Conservation (phyloP, 2,888 invertebrate species). For the Trissoscelio sp. region DNA sequence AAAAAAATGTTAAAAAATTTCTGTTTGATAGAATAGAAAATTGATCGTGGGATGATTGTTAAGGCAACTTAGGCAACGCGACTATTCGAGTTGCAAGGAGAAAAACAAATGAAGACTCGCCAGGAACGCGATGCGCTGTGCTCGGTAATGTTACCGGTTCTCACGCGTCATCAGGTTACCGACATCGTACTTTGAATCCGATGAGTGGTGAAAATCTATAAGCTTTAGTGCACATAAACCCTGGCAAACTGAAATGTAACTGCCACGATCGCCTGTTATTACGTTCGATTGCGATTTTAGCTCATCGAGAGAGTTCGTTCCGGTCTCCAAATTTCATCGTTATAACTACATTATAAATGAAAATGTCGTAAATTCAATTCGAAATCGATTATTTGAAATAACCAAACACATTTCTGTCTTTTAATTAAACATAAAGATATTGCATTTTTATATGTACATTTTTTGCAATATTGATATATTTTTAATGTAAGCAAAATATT, state of each 20-base stretch:
- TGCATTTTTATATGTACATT: too few relatives aligned
- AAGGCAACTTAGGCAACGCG: constrained; percentile 37
- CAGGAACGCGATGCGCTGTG: constrained; percentile 58
- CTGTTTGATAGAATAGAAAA: background rate
- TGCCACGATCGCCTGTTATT: constrained; percentile 32
- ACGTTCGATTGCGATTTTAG: constrained; percentile 19
- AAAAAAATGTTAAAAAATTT: too few relatives aligned
- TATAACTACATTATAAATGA: background rate
- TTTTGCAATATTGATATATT: too few relatives aligned
- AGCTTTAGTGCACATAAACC: constrained; percentile 50
- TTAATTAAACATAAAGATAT: too few relatives aligned
- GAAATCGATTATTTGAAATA: too few relatives aligned
- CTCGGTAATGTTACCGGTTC: constrained; percentile 63
- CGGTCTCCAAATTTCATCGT: background rate
- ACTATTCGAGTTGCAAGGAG: constrained; percentile 39
- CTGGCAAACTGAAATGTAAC: constrained; percentile 42
- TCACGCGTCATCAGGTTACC: constrained; percentile 69
- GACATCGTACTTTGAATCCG: constrained; percentile 60
- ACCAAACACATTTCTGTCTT: too few relatives aligned
- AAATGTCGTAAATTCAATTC: too few relatives aligned
- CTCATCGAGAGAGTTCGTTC: background rate
- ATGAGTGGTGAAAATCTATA: constrained; percentile 63
- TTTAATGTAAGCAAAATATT: too few relatives aligned
- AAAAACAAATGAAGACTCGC: constrained; percentile 49
- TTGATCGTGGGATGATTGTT: constrained; percentile 35